Base-by-base conservation (phyloP, 2,113 vertebrate species). In the Climacteris rufus region DNA sequence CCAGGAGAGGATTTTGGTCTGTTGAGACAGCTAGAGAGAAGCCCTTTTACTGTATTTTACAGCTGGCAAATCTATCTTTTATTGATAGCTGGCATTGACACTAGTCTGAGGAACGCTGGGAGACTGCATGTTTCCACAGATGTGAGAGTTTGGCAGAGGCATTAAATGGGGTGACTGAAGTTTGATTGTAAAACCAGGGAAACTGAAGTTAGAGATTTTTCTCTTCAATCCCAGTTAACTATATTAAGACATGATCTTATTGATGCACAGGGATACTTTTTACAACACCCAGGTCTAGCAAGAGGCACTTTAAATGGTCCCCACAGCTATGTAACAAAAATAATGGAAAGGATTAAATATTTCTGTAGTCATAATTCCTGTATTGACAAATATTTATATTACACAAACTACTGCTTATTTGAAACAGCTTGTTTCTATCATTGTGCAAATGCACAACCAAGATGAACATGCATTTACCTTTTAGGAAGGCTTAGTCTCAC, bases 1-100 rank as follows among this genome's bases (percentile, higher is more conserved):
- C 42, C 84, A 80, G 61, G 89, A 97, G 87, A 97, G 40, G 39
- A 89, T 97, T 97, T 96, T 96, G 45, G 85, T 97, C 83, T 97
- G 59, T 90, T 33, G 49, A 89, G 83, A 92, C 80, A 74, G 60
- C 92, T 94, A 85, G 94, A 94, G 70, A 88, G 33, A 30, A 92
- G n/a, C n/a, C 49, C 45, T 88, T 91, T 70, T 83, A 45, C 83
- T 56, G 53, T 89, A 90, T 96, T 93, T 97, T 96, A 83, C 68
- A 90, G 57, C 69, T 83, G 85, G 66, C 92, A 97, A 96, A 76
- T 53, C 86, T 42, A 33, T 90, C 45, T 90, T 96, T 91, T 96
- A 94, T 80, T 88, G 91, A 83, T 86, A 85, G 19, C 33, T 89
- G 61, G 24, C 69, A 94, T 71, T 84, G 83, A 72, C 24, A 25